Conservation (phyloP, 1,140 invertebrate species). For the Trypoxylus dichotomus region DNA sequence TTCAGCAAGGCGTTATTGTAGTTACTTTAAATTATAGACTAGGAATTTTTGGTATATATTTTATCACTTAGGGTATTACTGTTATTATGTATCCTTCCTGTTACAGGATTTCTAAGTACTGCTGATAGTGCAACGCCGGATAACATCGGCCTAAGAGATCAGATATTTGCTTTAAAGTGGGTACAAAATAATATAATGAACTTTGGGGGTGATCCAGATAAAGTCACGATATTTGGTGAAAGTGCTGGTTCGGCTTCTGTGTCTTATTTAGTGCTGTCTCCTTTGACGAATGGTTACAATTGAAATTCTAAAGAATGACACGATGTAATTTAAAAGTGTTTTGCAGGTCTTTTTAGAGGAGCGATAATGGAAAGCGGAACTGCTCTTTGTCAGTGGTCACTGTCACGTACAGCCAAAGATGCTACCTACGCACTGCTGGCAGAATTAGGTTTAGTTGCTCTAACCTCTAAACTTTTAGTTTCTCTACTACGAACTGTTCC, state of each 20-base stretch:
- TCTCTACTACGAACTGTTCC: background rate
- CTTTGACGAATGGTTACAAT: too few species aligned
- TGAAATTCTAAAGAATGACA: too few species aligned
- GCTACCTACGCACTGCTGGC: background rate
- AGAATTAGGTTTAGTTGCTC: background rate
- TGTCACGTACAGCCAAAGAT: background rate
- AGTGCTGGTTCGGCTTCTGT: conserved; percentile 27
- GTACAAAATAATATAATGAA: conserved; percentile 15
- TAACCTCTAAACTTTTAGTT: background rate
- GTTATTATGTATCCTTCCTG: background rate
- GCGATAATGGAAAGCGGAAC: background rate
- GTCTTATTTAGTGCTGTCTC: conserved; percentile 5
- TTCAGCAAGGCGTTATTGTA: background rate
- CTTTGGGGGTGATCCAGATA: conserved; percentile 15
- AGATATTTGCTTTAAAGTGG: conserved; percentile 25
- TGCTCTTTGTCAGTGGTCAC: background rate
- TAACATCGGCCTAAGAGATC: conserved; percentile 23
- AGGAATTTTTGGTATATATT: conserved; percentile 13
- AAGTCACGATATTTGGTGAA: conserved; percentile 29
- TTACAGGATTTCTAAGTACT: conserved; percentile 21
- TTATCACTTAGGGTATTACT: background rate
- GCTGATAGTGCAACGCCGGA: background rate
- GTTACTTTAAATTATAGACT: conserved; percentile 11
- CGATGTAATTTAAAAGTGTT: background rate
- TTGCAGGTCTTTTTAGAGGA: background rate